phyloP scores from a whole-genome alignment of 2,797 vertebrate genomes.

The Poliocrania exsul region DNA sequence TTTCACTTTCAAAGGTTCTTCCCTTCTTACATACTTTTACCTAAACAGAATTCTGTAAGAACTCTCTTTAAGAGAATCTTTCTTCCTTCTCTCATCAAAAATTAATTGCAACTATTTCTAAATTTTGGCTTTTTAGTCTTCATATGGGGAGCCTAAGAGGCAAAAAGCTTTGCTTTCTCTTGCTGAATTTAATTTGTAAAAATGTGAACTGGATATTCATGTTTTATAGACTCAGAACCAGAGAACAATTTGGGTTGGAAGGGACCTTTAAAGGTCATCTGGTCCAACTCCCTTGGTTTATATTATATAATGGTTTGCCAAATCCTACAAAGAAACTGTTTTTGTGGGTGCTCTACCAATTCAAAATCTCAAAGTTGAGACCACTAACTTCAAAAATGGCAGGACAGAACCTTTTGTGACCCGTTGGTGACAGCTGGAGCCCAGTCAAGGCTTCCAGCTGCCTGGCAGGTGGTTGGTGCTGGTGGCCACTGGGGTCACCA shows the following conservation, averaged over 20 bases:
- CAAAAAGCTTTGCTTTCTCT: not conserved
- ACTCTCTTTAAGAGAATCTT: not conserved
- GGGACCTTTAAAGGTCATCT: not conserved
- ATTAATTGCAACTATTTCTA: not conserved
- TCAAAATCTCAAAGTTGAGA: not conserved
- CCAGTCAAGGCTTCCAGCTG: not conserved
- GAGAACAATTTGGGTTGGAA: not conserved
- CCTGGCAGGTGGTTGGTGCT: not conserved
- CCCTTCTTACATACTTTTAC: not conserved
- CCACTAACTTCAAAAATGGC: not conserved
- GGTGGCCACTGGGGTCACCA: not conserved
- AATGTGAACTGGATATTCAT: not conserved
- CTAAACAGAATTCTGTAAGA: not conserved
- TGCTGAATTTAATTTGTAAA: not conserved
- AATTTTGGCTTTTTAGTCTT: not conserved
- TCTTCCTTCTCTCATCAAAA: not conserved
- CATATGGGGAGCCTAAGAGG: not conserved
- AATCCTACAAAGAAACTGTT: not conserved
- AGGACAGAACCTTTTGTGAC: too few species aligned
- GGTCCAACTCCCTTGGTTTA: not conserved
- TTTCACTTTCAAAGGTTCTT: not conserved
- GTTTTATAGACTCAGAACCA: not conserved
- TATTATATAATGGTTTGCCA: not conserved
- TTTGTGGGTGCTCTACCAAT: not conserved
- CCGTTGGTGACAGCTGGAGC: accelerated